Percentiles rank a stretch among this genome's conserved stretches.
Conservation (phyloP, 1,140 invertebrate genomes). For the Drosophila arawakana region DNA sequence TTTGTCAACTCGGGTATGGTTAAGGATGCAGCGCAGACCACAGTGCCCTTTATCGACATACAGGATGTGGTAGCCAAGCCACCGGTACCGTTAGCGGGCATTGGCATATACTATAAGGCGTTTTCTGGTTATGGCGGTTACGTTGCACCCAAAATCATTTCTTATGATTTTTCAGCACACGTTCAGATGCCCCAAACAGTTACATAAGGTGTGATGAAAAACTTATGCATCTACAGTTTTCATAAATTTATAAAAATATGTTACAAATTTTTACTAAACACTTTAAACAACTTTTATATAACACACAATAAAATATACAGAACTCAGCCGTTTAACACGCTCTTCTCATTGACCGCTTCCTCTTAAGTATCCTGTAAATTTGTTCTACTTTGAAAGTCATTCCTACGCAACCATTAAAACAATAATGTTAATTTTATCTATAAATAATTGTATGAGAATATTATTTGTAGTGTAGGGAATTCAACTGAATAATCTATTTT, state of each 20-base stretch:
- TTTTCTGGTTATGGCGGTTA: slow-evolving; percentile 1
- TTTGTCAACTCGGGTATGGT: not conserved
- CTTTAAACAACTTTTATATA: too few species aligned
- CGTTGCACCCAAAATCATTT: not conserved
- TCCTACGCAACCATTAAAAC: not conserved
- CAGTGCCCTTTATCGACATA: not conserved
- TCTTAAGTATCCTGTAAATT: not conserved
- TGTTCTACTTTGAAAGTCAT: not conserved
- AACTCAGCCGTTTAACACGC: too few species aligned
- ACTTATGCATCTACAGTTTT: too few species aligned
- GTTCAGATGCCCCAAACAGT: too few species aligned
- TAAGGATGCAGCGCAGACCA: not conserved
- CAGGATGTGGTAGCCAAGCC: not conserved
- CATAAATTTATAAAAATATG: too few species aligned
- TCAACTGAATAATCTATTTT: slow-evolving; percentile 20
- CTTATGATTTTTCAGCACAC: too few species aligned
- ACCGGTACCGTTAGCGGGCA: not conserved
- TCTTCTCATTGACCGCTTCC: too few species aligned
- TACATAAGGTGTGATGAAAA: too few species aligned
- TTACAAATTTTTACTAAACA: too few species aligned
- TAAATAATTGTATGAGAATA: not conserved
- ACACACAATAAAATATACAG: too few species aligned
- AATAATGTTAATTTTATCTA: not conserved
- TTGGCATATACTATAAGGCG: slow-evolving; percentile 1
- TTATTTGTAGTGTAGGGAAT: slow-evolving; percentile 10